Conservation (phyloP, 2,113 vertebrate species). For the rat (Rattus norvegicus) region GRCr8 NC_086027.1:52718501-52719000, state of each 20-base stretch:
- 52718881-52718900: conserved; percentile 29
- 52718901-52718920: not conserved
- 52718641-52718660: not conserved
- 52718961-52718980: not conserved
- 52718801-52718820: not conserved
- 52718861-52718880: not conserved
- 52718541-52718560: not conserved
- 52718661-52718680: conserved; percentile 29
- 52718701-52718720: conserved; percentile 45
- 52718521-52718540: not conserved
- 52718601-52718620: not conserved
- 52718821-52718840: not conserved
- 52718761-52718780: not conserved
- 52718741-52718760: conserved; percentile 18
- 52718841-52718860: conserved; percentile 11
- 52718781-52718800: not conserved
- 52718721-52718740: conserved; percentile 20
- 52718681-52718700: not conserved
- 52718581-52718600: not conserved
- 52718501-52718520: not conserved
- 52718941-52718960: not conserved
- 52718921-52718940: conserved; percentile 31
- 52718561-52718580: conserved; percentile 21
- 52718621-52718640: not conserved
- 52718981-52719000: not conserved